These are phyloP conservation scores for Cosmia trapezina DNA, from an alignment of 2,888 invertebrate genomes.

Conservation along the genomic window DNA sequence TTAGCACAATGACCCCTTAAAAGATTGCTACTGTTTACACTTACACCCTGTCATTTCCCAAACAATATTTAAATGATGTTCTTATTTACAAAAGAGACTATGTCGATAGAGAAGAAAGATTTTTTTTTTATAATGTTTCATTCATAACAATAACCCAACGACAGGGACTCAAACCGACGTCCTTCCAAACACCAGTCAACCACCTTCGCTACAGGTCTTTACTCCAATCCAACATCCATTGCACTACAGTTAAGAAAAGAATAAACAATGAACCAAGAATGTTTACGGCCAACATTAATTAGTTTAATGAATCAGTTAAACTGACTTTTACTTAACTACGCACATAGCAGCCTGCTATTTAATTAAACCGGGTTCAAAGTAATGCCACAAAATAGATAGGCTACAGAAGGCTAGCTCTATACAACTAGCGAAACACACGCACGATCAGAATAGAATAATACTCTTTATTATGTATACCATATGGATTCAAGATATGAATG, in stretches of 20 bases:
- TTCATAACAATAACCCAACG: background rate
- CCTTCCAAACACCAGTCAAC: background rate
- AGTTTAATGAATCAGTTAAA: constrained; percentile 53
- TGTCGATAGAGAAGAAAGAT: too few relatives aligned
- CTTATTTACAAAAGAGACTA: too few relatives aligned
- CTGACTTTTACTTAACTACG: constrained; percentile 54
- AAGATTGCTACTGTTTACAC: too few relatives aligned
- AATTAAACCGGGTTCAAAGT: constrained; percentile 42
- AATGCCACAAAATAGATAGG: constrained; percentile 1
- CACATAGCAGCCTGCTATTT: constrained; percentile 42
- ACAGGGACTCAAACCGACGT: background rate
- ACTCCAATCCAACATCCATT: background rate
- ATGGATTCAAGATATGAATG: too few relatives aligned
- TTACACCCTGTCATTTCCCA: too few relatives aligned
- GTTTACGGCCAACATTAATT: constrained; percentile 42
- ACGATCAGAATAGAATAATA: too few relatives aligned
- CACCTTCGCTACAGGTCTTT: background rate
- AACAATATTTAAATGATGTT: too few relatives aligned
- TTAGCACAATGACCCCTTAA: too few relatives aligned
- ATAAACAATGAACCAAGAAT: constrained; percentile 39
- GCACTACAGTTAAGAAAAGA: too few relatives aligned
- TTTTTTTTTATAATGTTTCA: too few relatives aligned
- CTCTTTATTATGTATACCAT: too few relatives aligned
- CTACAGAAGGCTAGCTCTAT: constrained; percentile 5
- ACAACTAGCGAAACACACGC: background rate